Conservation (phyloP, 2,888 invertebrate genomes). For the Atherix ibis region DNA sequence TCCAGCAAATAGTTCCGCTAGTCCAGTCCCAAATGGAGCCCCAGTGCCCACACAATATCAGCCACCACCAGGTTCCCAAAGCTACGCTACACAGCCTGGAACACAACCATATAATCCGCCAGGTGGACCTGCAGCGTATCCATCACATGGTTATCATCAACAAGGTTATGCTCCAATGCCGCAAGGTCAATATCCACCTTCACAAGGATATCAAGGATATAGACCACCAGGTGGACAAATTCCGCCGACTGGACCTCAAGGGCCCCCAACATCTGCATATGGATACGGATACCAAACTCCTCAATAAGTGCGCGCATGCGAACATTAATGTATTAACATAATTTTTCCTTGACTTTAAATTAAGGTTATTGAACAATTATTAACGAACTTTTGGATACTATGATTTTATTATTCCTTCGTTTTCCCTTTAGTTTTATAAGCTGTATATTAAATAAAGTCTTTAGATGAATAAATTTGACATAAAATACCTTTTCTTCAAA, state of each 20-base stretch:
- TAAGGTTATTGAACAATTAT: too few relatives aligned
- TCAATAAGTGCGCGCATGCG: too few relatives aligned
- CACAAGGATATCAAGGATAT: slow-evolving; percentile 49
- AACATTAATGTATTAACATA: too few relatives aligned
- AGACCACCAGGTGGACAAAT: slow-evolving; percentile 43
- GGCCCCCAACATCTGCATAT: slow-evolving; percentile 58
- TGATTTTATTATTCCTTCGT: too few relatives aligned
- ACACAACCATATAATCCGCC: slow-evolving; percentile 29
- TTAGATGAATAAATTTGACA: too few relatives aligned
- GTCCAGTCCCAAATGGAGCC: slow-evolving; percentile 27
- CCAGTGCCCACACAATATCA: slow-evolving; percentile 29
- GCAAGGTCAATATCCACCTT: slow-evolving; percentile 42
- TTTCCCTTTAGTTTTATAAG: too few relatives aligned
- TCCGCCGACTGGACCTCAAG: slow-evolving; percentile 45
- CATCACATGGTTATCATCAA: slow-evolving; percentile 38
- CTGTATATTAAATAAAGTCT: too few relatives aligned
- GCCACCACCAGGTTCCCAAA: slow-evolving; percentile 27
- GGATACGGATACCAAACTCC: slow-evolving; percentile 70
- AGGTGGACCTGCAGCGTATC: slow-evolving; percentile 30
- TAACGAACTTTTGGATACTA: too few relatives aligned
- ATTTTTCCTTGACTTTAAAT: too few relatives aligned
- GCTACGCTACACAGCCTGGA: slow-evolving; percentile 29
- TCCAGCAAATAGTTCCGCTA: slow-evolving; percentile 21
- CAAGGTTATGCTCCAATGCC: slow-evolving; percentile 44
- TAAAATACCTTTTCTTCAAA: too few relatives aligned